These are phyloP conservation scores for Mesoclemmys tuberculata DNA, from an alignment of 2,113 vertebrate genomes.

Conservation along the genomic window DNA sequence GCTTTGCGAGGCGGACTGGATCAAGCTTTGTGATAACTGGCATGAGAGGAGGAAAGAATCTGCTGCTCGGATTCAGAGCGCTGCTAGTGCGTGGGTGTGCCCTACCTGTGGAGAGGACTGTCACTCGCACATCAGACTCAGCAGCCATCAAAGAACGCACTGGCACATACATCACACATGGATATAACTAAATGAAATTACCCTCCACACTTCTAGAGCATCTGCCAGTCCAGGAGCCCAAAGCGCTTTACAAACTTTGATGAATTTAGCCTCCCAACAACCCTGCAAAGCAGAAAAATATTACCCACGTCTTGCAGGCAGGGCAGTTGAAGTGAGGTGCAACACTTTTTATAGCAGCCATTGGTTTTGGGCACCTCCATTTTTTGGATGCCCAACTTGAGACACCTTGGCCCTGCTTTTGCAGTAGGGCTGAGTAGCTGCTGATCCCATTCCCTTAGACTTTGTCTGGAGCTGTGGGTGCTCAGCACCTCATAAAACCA, in stretches of 20 bases:
- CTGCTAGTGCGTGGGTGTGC: no score
- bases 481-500: neutral
- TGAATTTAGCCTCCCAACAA: neutral
- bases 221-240: neutral
- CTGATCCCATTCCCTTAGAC: accelerated
- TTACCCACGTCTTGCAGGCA: neutral
- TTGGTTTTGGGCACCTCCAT: accelerated
- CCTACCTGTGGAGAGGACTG: no score
- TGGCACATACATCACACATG: no score
- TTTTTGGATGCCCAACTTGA: neutral
- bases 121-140: no score
- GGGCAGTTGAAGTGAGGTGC: neutral
- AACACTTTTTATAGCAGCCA: neutral
- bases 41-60: no score
- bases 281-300: neutral
- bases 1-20: no score
- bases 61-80: no score
- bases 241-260: neutral
- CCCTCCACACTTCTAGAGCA: neutral
- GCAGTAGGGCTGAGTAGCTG: neutral
- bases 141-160: no score
- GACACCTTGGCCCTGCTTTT: neutral
- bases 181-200: neutral
- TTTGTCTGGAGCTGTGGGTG: neutral
- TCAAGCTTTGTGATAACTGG: no score